Evolutionary conservation across 2,113 vertebrate genomes (phyloP).

Genomic region (Prinia subflava): DNA sequence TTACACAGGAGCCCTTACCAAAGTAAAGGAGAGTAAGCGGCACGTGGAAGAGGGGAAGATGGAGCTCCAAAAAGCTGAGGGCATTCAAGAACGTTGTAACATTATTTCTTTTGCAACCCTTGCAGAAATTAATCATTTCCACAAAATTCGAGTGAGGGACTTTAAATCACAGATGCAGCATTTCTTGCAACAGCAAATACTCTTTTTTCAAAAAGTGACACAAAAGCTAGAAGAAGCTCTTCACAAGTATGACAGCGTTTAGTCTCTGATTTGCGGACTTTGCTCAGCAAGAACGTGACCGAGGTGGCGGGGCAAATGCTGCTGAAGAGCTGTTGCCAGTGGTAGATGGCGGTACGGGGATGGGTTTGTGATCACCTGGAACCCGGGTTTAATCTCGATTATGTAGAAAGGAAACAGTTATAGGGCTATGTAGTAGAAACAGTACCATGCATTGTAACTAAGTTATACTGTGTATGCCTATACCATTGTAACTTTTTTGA

Average conservation of each 20-base stretch:
- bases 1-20: conserved; percentile 89
- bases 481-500: conserved; percentile 78
- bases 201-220: conserved; percentile 95
- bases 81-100: conserved; percentile 94
- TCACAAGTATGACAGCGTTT: conserved; percentile 91
- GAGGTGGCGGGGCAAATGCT: conserved; percentile 21
- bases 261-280: conserved; percentile 57
- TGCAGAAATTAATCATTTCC: conserved; percentile 97
- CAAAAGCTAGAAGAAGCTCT: conserved; percentile 94
- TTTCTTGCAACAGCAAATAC: conserved; percentile 93
- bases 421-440: conserved; percentile 73
- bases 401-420: conserved; percentile 71
- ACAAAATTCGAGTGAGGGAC: conserved; percentile 93
- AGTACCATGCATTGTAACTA: conserved; percentile 79
- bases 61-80: conserved; percentile 89
- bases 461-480: conserved; percentile 81
- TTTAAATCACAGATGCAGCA: conserved; percentile 97
- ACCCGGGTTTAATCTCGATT: conserved; percentile 30
- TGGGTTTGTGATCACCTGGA: conserved; percentile 63
- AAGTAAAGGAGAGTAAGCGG: conserved; percentile 95
- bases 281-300: not conserved
- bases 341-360: conserved; percentile 61
- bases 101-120: conserved; percentile 97
- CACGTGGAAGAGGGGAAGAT: conserved; percentile 97
- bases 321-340: conserved; percentile 62